phyloP scores from a whole-genome alignment of 2,113 vertebrate species.

The Benitochromis conjunctus region DNA sequence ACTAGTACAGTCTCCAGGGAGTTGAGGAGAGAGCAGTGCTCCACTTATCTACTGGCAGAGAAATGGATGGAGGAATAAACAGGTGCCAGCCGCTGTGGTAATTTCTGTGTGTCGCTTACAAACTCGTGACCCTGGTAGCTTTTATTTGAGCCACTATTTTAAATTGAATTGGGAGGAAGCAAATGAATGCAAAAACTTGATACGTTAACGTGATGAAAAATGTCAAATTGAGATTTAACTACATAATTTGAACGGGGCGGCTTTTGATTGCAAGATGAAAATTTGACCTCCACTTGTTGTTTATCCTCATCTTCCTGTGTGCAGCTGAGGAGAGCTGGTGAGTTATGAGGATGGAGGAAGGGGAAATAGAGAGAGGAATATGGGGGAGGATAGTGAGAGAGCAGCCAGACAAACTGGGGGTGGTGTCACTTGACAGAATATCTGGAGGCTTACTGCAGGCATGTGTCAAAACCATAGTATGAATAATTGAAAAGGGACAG shows the following conservation, averaged over 20 bases:
- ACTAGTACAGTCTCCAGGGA: constrained; percentile 10
- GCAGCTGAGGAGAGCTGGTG: neutral
- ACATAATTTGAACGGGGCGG: neutral
- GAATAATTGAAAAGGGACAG: constrained; percentile 43
- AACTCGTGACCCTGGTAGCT: neutral
- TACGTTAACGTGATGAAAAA: neutral
- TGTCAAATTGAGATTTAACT: neutral
- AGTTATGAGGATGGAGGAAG: neutral
- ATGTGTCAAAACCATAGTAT: constrained; percentile 27
- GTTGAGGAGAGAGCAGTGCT: constrained; percentile 19
- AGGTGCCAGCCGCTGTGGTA: constrained; percentile 28
- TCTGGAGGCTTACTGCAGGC: constrained; percentile 31
- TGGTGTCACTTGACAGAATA: constrained; percentile 32
- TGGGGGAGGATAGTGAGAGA: neutral
- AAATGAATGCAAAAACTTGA: neutral
- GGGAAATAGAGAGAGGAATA: neutral
- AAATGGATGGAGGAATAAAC: constrained; percentile 26
- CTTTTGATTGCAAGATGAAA: neutral
- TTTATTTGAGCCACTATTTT: constrained; percentile 2
- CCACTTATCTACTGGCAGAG: constrained; percentile 57
- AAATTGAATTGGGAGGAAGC: neutral
- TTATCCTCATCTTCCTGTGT: neutral
- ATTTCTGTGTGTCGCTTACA: constrained; percentile 11
- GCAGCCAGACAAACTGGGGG: constrained; percentile 23
- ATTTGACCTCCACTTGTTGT: neutral